Base-by-base conservation (phyloP, 2,888 invertebrate species). In the Alsophila aescularia region DNA sequence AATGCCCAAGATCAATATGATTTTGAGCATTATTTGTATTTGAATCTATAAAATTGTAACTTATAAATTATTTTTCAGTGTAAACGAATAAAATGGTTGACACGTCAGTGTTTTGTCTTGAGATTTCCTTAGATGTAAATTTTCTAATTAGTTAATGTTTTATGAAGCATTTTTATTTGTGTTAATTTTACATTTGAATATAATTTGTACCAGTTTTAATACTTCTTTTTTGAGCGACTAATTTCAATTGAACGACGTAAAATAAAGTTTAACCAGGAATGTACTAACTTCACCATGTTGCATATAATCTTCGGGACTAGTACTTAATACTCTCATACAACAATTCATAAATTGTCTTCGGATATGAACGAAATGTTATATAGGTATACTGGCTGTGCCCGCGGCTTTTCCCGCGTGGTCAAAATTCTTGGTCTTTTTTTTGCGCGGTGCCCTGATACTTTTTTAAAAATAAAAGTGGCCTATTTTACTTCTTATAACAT, bases 51-150 rank as follows among this genome's bases (percentile, higher is more conserved):
- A 24, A 55, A 64, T 61, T 70, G 70, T 69, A 67, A 63, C 67
- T 58, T 72, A 67, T 77, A 76, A 76, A 79, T 77, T 76, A 79
- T 79, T 77, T 70, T 73, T 73, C 73, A 72, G 73, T 77, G 71
- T 75, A 75, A 65, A 72, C 66, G 65, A 70, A 61, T 75, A 77
- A 79, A 49, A 54, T 68, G 65, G 66, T 75, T 73, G 71, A 71
- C 67, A 75, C 67, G 66, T 74, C 43, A 59, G 52, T 60, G 67
- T 67, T 70, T 78, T 73, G 64, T 69, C 70, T 68, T 74, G 56
- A 49, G 47, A 62, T 67, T 58, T 66, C 64, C 73, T 59, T 51
- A 31, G 13, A 47, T 18, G 60, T 37, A 55, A 48, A 37, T 68
- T 63, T 62, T 67, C 66, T 69, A 63, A 60, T 67, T 61, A 65